Base-by-base conservation (phyloP, 2,888 invertebrate genomes). In the Colostygia pectinataria region DNA sequence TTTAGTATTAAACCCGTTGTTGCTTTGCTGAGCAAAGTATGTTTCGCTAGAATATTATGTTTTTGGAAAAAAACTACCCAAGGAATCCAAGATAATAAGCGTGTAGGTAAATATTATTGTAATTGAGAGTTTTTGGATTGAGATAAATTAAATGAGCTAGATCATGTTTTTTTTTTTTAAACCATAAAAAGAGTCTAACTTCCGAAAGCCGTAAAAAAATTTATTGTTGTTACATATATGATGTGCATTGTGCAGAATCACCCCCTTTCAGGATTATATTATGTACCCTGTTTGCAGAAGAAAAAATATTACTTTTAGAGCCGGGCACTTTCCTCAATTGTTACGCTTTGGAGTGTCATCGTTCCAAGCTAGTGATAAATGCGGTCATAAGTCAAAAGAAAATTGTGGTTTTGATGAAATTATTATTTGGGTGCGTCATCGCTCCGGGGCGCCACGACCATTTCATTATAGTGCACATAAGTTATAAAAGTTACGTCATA, bases 351-450 rank as follows among this genome's bases (percentile, higher is more conserved):
- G n/a, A n/a, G n/a, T n/a, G 6, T 4, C 27, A 9, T 5, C 23
- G 8, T 29, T 39, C 23, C 12, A 6, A 31, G 23, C n/a, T 9
- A 20, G 8, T 18, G 27, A 36, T 20, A 36, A 34, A 44, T 39
- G 20, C 12, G 10, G 1, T 39, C 18, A 28, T 46, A 28, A 23
- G 9, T 46, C 32, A 39, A 33, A 46, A 33, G 39, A 49, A 53
- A 55, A 55, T 49, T 52, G 39, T 39, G 33, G 27, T 33, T 39
- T 46, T 39, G 32, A 39, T 34, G 27, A 27, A 39, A 33, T 39
- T 39, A 49, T 48, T 57, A 48, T 49, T 57, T 49, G 47, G 57
- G 51, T 24, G 54, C 48, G 55, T 42, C 46, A 20, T n/a, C 49
- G 52, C 55, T 41, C 43, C 44, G 37, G 55, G 57, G 52, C 2